Conservation (phyloP, 1,140 invertebrate genomes). For the Dinoponera quadriceps region DNA sequence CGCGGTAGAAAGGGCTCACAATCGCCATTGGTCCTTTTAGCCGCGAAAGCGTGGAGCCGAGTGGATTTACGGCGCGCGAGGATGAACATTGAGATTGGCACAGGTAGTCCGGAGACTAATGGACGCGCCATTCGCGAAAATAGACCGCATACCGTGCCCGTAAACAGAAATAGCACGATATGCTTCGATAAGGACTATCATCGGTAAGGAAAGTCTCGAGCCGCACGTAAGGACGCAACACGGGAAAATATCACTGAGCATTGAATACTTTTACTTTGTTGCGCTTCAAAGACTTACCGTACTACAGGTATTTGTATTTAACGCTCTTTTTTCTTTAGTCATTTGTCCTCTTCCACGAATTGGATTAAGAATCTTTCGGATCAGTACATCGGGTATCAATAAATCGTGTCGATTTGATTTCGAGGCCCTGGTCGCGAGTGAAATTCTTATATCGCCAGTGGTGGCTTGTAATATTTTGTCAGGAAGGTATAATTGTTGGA, state of each 20-base stretch:
- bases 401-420: background rate
- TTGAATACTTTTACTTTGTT: background rate
- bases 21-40: constrained; percentile 68
- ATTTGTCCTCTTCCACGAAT: background rate
- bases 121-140: constrained; percentile 59
- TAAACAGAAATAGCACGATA: constrained; percentile 69
- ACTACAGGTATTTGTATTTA: background rate
- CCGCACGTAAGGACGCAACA: background rate
- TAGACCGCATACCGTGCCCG: constrained; percentile 41
- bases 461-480: background rate
- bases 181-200: constrained; percentile 58
- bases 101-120: constrained; percentile 66
- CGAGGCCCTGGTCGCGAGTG: background rate
- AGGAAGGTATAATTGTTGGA: background rate
- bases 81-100: constrained; percentile 70
- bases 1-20: constrained; percentile 51
- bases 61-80: constrained; percentile 65
- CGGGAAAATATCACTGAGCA: background rate
- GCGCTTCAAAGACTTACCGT: background rate
- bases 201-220: background rate
- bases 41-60: constrained; percentile 42
- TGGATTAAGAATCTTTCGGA: background rate
- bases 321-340: background rate
- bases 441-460: background rate
- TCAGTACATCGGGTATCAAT: background rate